Conservation (phyloP, 2,888 invertebrate genomes). For the Netelia virgata region DNA sequence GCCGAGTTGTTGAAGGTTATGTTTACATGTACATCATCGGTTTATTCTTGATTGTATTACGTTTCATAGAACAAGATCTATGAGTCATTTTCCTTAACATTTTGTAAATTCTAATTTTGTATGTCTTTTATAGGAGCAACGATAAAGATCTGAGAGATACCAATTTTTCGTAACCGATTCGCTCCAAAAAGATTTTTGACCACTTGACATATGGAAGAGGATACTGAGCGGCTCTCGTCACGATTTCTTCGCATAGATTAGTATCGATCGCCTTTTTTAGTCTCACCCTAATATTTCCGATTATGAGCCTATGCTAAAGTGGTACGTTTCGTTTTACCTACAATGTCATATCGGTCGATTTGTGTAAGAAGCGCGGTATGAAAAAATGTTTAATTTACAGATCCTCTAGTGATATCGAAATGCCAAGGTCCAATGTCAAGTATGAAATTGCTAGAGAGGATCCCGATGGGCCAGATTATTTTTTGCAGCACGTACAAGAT, state of each 20-base stretch:
- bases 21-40: slow-evolving; percentile 53
- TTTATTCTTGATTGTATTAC: not conserved
- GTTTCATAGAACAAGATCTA: too few relatives aligned
- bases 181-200: not conserved
- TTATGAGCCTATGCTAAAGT: slow-evolving; percentile 36
- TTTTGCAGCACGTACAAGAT: slow-evolving; percentile 79
- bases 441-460: slow-evolving; percentile 83
- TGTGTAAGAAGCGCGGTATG: not conserved
- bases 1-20: slow-evolving; percentile 64
- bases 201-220: slow-evolving; percentile 54
- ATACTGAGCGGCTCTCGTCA: not conserved
- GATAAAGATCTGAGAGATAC: not conserved
- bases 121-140: not conserved
- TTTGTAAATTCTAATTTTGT: not conserved
- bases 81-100: too few relatives aligned
- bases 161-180: not conserved
- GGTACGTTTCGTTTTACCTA: slow-evolving; percentile 30
- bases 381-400: slow-evolving; percentile 37
- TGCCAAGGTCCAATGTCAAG: slow-evolving; percentile 82
- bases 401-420: slow-evolving; percentile 70
- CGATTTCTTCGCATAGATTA: slow-evolving; percentile 6
- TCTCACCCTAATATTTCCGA: slow-evolving; percentile 5
- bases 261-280: slow-evolving; percentile 5
- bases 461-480: slow-evolving; percentile 79
- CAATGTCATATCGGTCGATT: not conserved